These are phyloP conservation scores for Chironomus striatipennis DNA, from an alignment of 1,140 invertebrate species.

Conservation along the genomic window DNA sequence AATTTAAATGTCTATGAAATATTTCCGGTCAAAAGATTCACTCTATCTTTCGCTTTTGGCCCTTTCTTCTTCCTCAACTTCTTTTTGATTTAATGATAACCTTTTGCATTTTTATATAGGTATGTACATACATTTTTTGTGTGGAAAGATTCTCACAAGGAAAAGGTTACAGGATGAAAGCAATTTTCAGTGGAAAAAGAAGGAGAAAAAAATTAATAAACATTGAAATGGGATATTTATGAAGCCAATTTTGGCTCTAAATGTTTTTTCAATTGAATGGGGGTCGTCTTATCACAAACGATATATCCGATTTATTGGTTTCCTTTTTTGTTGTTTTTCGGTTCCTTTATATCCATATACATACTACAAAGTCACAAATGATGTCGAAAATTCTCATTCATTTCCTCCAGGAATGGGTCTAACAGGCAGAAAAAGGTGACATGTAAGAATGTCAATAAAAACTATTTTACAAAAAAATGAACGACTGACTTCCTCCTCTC, in stretches of 20 bases:
- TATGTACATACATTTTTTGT: background rate
- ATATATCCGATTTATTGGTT: constrained; percentile 20
- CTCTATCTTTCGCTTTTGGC: too few species aligned
- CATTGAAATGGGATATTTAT: constrained; percentile 20
- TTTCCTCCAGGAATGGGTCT: background rate
- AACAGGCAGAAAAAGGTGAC: background rate
- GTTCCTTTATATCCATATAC: too few species aligned
- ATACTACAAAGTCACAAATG: too few species aligned
- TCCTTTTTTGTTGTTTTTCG: background rate
- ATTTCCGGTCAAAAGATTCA: background rate
- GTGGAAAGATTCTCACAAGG: background rate
- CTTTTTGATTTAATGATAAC: constrained; percentile 18
- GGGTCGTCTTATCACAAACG: background rate
- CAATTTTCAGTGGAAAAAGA: background rate
- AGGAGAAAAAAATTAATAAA: constrained; percentile 16
- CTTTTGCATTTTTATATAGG: background rate
- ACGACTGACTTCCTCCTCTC: background rate
- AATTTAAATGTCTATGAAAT: background rate
- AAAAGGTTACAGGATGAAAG: constrained; percentile 21
- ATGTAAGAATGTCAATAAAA: constrained; percentile 16
- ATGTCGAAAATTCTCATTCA: background rate
- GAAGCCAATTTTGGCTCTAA: background rate
- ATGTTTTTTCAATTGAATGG: background rate
- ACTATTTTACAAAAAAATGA: constrained; percentile 1
- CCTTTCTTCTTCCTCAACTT: background rate